Conservation (phyloP, 2,113 vertebrate genomes). For the Peucedramus taeniatus region DNA sequence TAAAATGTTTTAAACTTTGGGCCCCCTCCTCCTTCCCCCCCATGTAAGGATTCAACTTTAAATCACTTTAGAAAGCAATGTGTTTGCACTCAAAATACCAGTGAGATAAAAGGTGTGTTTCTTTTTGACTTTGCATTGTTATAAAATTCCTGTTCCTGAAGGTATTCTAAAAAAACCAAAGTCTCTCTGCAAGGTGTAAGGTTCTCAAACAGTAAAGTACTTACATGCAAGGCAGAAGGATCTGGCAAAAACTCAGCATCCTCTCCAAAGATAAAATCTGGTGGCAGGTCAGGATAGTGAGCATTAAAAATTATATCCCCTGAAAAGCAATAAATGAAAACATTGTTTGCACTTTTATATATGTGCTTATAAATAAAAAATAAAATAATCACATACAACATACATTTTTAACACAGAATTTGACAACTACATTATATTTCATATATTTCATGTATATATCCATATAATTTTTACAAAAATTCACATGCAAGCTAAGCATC, state of each 20-base stretch:
- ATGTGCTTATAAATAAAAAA: not conserved
- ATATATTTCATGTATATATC: not conserved
- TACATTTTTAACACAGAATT: not conserved
- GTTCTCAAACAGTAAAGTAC: constrained; percentile 46
- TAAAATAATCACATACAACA: not conserved
- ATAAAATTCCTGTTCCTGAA: constrained; percentile 1
- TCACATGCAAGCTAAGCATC: constrained; percentile 28
- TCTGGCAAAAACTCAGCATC: constrained; percentile 96
- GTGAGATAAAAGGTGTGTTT: not conserved
- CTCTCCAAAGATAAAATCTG: constrained; percentile 98
- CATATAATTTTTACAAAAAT: not conserved
- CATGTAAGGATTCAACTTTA: not conserved
- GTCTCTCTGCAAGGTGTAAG: not conserved
- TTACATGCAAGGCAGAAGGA: constrained; percentile 88
- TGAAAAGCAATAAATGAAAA: constrained; percentile 65
- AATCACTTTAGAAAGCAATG: not conserved
- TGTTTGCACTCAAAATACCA: not conserved
- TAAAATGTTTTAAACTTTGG: not conserved
- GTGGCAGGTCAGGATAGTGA: constrained; percentile 90
- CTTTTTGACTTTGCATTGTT: not conserved
- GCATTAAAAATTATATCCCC: constrained; percentile 99
- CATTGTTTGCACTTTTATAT: not conserved
- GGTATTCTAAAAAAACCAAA: not conserved
- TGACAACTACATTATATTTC: not conserved
- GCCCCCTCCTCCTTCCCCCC: not conserved